phyloP scores from a whole-genome alignment of 2,113 vertebrate species.

The Rhinolophus ferrumequinum region DNA sequence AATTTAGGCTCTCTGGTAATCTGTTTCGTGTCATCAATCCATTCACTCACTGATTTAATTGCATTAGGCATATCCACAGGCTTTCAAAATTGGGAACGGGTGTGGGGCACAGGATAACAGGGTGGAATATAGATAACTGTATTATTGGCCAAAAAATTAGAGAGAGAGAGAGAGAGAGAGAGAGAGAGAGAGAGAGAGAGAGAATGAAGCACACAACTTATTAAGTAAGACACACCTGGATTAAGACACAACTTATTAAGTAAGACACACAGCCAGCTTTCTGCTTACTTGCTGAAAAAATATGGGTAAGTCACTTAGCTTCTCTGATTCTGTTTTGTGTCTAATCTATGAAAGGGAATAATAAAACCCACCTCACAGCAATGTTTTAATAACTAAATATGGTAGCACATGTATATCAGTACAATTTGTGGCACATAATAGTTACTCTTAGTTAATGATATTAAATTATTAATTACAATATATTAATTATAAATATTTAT shows the following conservation, averaged over 20 bases:
- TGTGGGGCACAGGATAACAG: background rate
- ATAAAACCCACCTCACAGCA: background rate
- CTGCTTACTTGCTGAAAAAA: background rate
- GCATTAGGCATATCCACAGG: background rate
- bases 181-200: too few species aligned
- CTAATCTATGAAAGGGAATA: background rate
- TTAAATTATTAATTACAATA: constrained; percentile 1
- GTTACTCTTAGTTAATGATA: background rate
- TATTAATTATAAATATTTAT: constrained; percentile 2
- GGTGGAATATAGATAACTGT: background rate
- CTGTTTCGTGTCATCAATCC: background rate
- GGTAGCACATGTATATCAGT: background rate
- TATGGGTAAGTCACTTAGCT: background rate
- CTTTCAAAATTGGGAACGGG: background rate
- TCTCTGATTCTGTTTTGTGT: background rate
- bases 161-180: background rate
- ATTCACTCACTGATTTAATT: background rate
- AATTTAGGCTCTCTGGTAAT: background rate
- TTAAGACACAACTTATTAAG: background rate
- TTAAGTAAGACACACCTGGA: background rate
- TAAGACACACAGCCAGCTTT: background rate
- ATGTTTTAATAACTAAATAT: background rate
- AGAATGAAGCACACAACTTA: background rate
- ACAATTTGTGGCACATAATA: background rate
- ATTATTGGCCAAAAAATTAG: background rate